Base-by-base conservation (phyloP, 2,113 vertebrate species). In the Candoia aspera region DNA sequence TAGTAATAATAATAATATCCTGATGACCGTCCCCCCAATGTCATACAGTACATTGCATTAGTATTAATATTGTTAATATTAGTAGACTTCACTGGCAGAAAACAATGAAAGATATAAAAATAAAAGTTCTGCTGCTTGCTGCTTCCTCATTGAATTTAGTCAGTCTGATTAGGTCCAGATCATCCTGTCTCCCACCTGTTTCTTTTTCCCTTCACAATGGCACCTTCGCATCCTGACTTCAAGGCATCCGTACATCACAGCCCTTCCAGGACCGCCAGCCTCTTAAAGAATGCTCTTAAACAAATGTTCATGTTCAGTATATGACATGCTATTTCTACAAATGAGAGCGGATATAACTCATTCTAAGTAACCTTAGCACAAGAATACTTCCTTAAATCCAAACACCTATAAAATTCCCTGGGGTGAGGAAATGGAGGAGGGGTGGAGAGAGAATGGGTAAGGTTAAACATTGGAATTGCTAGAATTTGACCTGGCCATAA, bases 381-480 rank as follows among this genome's bases (percentile, higher is more conserved):
- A 87, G 60, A 94, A 86, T 92, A 92, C 93, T 92, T 95, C 93
- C 88, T 93, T n/a, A 59, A 91, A 90, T 86, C 83, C 90, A 88
- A 96, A 87, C 79, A 91, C 49, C 68, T 42, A 13, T 21, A 23
- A 90, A 92, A 23, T 64, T 92, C 59, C 84, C 19, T 79, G 90
- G 83, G 42, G 84, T 88, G 68, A 60, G 26, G 42, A 49, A 37
- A 0, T 2, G 15, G 55, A 79, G 68, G 68, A 33, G 2, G 68
- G n/a, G n/a, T 37, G 21, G 55, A 24, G 42, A 2, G 54, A 42
- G 15, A 29, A 11, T 24, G 46, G 87, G 17, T 85, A 87, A 94
- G 83, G 84, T 92, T 92, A 93, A 94, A 84, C 26, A 2, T 0
- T 90, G 54, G 17, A 10, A 89, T 49, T 91, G 91, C 73, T 91